Evolutionary conservation across 2,113 vertebrate genomes (phyloP).

Genomic region (Bothrops jararaca): DNA sequence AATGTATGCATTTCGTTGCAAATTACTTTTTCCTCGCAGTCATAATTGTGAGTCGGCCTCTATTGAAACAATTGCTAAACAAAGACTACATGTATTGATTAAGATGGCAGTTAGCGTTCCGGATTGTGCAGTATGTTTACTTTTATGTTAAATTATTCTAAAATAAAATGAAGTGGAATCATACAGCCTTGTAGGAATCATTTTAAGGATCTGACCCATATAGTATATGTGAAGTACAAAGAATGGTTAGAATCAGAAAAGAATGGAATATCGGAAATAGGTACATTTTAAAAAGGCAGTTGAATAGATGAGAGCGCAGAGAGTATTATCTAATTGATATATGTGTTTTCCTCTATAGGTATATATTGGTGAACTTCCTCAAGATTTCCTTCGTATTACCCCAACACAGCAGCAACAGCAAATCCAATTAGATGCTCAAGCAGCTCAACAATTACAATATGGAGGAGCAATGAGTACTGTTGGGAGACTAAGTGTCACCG

Average conservation of each 20-base stretch:
- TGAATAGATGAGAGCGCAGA: neutral
- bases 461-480: constrained; percentile 82
- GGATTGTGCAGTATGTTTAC: neutral
- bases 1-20: neutral
- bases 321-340: neutral
- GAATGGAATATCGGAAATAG: neutral
- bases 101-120: neutral
- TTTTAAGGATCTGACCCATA: neutral
- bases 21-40: neutral
- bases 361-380: constrained; percentile 91
- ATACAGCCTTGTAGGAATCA: neutral
- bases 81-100: neutral
- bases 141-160: neutral
- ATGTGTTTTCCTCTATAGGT: constrained; percentile 72
- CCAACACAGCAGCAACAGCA: constrained; percentile 94
- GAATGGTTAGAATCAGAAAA: neutral
- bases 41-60: neutral
- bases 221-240: neutral
- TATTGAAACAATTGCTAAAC: neutral
- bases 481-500: constrained; percentile 92
- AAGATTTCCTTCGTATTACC: constrained; percentile 92
- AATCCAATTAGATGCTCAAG: constrained; percentile 90
- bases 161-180: neutral
- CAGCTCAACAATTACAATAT: constrained; percentile 90
- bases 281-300: neutral